Evolutionary conservation across 2,113 vertebrate genomes (phyloP), one percentile per base, ranked within the genome.

Genomic region (Epinephelus moara): DNA sequence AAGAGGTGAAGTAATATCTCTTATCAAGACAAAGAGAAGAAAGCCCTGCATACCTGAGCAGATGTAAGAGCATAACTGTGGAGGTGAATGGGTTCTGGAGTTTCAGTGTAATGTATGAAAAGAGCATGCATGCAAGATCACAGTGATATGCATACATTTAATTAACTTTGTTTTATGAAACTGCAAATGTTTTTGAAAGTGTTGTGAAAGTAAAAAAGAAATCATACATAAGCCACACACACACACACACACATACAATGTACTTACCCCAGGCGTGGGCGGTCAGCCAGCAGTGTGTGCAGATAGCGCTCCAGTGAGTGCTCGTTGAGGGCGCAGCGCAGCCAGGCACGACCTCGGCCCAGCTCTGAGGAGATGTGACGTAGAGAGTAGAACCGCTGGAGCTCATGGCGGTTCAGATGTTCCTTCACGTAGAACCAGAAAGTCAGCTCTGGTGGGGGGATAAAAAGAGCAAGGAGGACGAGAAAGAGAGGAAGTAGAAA

Each of bases 361-460:
- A 95, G 94, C 72, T 99, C 98, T 0, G 97, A 97, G 0, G 90
- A 90, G 84, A 99, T 99, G 75, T 97, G 95, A 49, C 77, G 95
- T 72, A 99, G 95, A 1, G 97, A 95, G 92, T 97, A 97, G 90
- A 99, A 99, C 57, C 98, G 96, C 77, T 99, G 98, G 47, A 98
- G 93, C 86, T 99, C 98, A 6, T 99, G 98, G 37, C 96, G 97
- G 93, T 96, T 99, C 84, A 99, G 95, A 57, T 98, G 96, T 80
- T 99, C 98, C 84, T 98, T 99, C 92, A 99, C 97, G 0, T 98
- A 97, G 81, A 96, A 96, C 98, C 98, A 99, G 93, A 99, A 99
- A 12, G 97, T 97, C 4, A 98, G 94, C 86, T 98, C 98, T 99
- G 93, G 0, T 3, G 87, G 19, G 13, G 82, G 18, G 40, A 59